Conservation (phyloP, 2,797 vertebrate species). For the Nannoperca australis region DNA sequence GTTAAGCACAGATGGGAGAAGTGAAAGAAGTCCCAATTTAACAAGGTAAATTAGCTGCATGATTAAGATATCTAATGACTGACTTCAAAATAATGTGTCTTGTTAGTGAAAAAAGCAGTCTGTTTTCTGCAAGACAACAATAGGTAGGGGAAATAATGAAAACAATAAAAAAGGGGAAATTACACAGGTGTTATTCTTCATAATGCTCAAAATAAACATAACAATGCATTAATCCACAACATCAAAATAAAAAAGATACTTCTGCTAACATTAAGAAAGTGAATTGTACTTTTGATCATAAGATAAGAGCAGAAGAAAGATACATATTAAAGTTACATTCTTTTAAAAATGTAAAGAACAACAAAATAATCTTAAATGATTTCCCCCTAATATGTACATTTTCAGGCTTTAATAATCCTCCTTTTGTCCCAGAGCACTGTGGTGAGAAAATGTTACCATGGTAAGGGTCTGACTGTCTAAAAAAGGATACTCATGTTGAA, state of each 20-base stretch:
- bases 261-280: neutral
- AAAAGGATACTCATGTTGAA: conserved; percentile 25
- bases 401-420: conserved; percentile 23
- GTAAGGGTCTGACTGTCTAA: too few relatives aligned
- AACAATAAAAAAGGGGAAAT: neutral
- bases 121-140: conserved; percentile 2
- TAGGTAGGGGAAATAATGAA: neutral
- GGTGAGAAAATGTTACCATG: conserved; percentile 3
- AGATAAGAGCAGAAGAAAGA: neutral
- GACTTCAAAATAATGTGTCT: conserved; percentile 17
- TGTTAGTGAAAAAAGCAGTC: neutral
- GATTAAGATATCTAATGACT: conserved; percentile 35
- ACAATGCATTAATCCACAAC: neutral
- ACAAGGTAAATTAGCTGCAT: conserved; percentile 19
- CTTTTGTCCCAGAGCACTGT: conserved; percentile 19
- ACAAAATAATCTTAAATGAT: conserved; percentile 5
- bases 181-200: neutral
- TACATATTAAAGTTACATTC: neutral
- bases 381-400: neutral
- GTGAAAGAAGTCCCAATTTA: conserved; percentile 7
- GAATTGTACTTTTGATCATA: neutral
- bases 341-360: neutral
- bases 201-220: neutral
- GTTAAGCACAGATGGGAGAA: neutral
- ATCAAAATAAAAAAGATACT: neutral